Evolutionary conservation across 2,113 vertebrate genomes (phyloP), one percentile per base, ranked within the genome.

Genomic region (Callipepla squamata): DNA sequence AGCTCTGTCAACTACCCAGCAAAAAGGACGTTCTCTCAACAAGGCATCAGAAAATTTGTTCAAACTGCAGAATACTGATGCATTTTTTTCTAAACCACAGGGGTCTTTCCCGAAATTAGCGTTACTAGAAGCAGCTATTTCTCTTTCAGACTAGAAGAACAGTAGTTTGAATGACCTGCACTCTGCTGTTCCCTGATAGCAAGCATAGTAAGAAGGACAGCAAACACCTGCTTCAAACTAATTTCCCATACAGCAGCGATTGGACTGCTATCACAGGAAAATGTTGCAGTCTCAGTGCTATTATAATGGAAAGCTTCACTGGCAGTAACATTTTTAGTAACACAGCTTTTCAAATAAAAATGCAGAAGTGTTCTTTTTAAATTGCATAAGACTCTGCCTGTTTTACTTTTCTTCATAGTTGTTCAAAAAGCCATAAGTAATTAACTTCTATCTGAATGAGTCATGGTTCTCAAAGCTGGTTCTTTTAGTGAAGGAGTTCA

Each of bases 321-420:
- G 72, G 57, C 82, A 91, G 68, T 61, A 92, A 63, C 38, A 90
- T 89, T 93, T 95, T 93, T 91, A 91, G 89, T 70, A 88, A 93
- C 72, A 69, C 25, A 74, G 75, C 47, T 83, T 94, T 91, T 94
- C 82, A 77, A 87, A 85, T 28, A 50, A 74, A 89, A 82, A 85
- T 80, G 75, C 59, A 87, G 79, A 89, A 89, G 70, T 82, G 81
- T 92, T 89, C 89, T 74, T 74, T 90, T 48, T 63, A 83, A 94
- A 80, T 90, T 95, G 70, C 82, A 18, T 91, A 92, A 92, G 79
- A 44, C 72, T 58, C 2, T 67, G 36, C 32, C 68, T 87, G 66
- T 86, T 93, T 66, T 81, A 72, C 51, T 92, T 4, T n/a, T 58
- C 80, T 94, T 94, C 89, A 70, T 62, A 87, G 58, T 85, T 66